phyloP scores from a whole-genome alignment of 2,113 vertebrate genomes.

The Globicephala melas region DNA sequence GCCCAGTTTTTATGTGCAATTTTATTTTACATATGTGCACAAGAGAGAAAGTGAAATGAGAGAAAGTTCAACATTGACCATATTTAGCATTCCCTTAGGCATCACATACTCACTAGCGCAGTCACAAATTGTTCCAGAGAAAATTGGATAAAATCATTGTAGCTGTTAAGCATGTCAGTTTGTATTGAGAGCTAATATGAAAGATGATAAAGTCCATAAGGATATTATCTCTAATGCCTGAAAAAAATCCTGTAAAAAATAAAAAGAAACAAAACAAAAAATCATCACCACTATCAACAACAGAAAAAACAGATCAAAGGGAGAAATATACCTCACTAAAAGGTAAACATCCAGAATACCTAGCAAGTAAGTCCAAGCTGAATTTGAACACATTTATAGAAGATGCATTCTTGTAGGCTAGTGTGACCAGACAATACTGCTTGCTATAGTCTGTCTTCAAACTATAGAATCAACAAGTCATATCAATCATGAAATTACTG shows the following conservation, averaged over 20 bases:
- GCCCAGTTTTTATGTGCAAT: conserved; percentile 59
- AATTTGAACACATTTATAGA: background rate
- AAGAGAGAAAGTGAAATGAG: conserved; percentile 50
- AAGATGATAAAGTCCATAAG: conserved; percentile 37
- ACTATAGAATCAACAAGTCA: background rate
- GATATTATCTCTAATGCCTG: background rate
- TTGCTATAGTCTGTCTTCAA: background rate
- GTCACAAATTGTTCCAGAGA: conserved; percentile 44
- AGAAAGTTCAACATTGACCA: conserved; percentile 48
- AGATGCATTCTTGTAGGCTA: background rate
- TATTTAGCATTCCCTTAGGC: conserved; percentile 52
- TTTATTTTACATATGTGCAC: conserved; percentile 66
- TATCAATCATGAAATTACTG: conserved; percentile 1
- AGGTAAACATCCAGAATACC: background rate
- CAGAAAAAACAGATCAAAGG: background rate
- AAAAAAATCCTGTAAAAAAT: background rate
- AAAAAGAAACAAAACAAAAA: background rate
- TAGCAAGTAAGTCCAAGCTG: background rate
- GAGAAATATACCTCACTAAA: background rate
- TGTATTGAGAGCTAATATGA: conserved; percentile 48
- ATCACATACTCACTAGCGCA: conserved; percentile 32
- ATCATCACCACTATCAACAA: background rate
- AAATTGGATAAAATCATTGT: conserved; percentile 45
- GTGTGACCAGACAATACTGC: background rate
- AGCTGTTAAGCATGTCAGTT: conserved; percentile 33